Percentiles rank a stretch among this genome's conserved stretches.
Conservation (phyloP, 2,888 invertebrate species). For the Allolobophora icterica region DNA sequence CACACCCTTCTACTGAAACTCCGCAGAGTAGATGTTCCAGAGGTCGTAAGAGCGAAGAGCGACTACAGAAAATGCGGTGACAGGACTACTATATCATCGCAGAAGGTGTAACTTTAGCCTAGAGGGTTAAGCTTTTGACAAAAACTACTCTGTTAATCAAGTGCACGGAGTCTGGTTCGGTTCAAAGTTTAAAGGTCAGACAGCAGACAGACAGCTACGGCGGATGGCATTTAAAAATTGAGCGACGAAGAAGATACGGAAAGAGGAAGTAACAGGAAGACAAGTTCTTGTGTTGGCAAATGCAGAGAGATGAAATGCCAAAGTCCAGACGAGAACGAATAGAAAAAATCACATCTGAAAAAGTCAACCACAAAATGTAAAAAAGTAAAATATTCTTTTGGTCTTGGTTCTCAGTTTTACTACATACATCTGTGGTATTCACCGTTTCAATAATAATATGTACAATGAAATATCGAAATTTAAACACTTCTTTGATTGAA, state of each 20-base stretch:
- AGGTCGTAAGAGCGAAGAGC: background rate
- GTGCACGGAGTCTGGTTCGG: background rate
- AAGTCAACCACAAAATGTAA: background rate
- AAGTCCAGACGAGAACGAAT: no score
- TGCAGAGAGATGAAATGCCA: background rate
- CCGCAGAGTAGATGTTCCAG: background rate
- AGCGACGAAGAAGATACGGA: background rate
- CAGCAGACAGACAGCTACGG: background rate
- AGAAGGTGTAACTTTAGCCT: background rate
- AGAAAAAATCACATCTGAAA: background rate
- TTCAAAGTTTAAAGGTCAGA: background rate
- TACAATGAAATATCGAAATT: background rate
- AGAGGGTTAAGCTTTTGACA: background rate
- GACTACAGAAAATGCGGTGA: background rate
- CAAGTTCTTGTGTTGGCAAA: background rate
- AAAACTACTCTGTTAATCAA: background rate
- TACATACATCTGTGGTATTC: background rate
- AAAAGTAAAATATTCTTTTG: background rate
- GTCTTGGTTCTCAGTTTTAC: background rate
- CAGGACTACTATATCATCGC: background rate
- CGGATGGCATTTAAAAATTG: background rate
- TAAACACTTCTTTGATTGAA: background rate
- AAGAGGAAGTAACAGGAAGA: no score
- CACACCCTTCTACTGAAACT: background rate
- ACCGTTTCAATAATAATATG: no score